Evolutionary conservation across 2,797 vertebrate genomes (phyloP).

Genomic region (Crenuchus spilurus): DNA sequence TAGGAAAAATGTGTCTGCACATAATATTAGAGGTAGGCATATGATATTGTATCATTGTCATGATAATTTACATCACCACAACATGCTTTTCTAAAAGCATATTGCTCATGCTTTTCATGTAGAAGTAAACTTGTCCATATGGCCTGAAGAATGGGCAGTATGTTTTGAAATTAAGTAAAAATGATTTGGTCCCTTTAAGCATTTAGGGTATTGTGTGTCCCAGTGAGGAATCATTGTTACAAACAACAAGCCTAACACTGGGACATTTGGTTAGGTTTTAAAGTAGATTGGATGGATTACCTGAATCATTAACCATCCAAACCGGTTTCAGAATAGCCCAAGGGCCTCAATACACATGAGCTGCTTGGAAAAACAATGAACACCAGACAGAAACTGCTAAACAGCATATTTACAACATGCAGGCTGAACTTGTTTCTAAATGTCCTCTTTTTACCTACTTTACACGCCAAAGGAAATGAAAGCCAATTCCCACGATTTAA

Average conservation of each 20-base stretch:
- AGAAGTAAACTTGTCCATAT: too few relatives aligned
- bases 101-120: too few relatives aligned
- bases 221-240: neutral
- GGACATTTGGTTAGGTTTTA: neutral
- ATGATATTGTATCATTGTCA: too few relatives aligned
- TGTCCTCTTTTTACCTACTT: too few relatives aligned
- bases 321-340: neutral
- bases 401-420: neutral
- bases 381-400: neutral
- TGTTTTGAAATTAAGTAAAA: neutral
- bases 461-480: neutral
- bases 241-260: neutral
- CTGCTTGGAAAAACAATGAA: slow-evolving; percentile 37
- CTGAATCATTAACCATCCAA: slow-evolving; percentile 22
- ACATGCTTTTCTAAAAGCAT: too few relatives aligned
- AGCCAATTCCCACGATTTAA: neutral
- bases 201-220: neutral
- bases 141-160: neutral
- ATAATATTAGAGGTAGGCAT: too few relatives aligned
- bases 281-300: neutral
- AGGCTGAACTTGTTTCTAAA: neutral
- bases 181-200: neutral
- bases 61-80: too few relatives aligned
- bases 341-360: slow-evolving; percentile 29
- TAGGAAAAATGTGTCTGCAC: too few relatives aligned